Evolutionary conservation across 2,888 invertebrate species (phyloP).

Genomic region (Cheilosia vulpina): DNA sequence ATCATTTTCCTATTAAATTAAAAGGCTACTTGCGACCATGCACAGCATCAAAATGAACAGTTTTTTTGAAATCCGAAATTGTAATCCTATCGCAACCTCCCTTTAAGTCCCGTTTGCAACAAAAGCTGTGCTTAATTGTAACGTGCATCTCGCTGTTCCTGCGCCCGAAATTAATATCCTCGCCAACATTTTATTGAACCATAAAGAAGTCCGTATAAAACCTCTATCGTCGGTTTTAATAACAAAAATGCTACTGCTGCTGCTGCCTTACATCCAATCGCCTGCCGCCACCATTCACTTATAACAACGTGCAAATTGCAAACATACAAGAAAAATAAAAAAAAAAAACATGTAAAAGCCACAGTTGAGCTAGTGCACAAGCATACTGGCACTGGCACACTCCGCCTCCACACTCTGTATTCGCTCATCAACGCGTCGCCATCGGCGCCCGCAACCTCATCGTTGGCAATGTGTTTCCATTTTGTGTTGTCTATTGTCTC

Average conservation of each 20-base stretch:
- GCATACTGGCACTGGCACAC: not conserved
- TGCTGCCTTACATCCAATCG: conserved; percentile 17
- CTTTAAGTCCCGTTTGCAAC: no score
- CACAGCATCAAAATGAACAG: no score
- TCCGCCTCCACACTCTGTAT: conserved; percentile 12
- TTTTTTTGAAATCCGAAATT: no score
- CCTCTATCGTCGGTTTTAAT: conserved; percentile 46
- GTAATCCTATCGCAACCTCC: no score
- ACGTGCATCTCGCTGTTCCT: conserved; percentile 10
- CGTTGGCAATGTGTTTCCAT: conserved; percentile 47
- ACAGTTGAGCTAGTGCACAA: conserved; percentile 39
- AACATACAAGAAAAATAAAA: not conserved
- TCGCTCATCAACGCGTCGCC: conserved; percentile 60
- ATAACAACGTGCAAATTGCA: conserved; percentile 70
- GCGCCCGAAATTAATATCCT: conserved; percentile 42
- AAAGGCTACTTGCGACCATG: no score
- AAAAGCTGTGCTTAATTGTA: conserved; percentile 8
- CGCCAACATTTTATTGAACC: conserved; percentile 50
- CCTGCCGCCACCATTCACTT: conserved; percentile 52
- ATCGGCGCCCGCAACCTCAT: conserved; percentile 56
- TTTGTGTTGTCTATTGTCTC: conserved; percentile 55
- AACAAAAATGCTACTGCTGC: conserved; percentile 23
- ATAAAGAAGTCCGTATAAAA: conserved; percentile 61
- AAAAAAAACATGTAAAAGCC: conserved; percentile 5
- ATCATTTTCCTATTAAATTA: no score